phyloP scores from a whole-genome alignment of 2,888 invertebrate species.

The Dasypolia templi region DNA sequence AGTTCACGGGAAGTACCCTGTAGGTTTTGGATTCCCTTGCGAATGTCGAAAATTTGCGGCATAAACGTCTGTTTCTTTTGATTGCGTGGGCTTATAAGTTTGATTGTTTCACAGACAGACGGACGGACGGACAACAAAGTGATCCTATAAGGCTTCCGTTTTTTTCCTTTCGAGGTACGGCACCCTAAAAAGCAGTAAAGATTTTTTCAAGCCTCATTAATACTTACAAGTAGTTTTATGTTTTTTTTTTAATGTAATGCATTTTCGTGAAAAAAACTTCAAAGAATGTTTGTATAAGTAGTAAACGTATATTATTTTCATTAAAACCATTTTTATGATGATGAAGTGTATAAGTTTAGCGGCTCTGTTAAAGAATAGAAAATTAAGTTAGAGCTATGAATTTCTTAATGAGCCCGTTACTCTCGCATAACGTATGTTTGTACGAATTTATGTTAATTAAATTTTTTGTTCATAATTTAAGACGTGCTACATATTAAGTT shows the following conservation, averaged over 20 bases:
- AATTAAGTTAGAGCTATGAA: slow-evolving; percentile 53
- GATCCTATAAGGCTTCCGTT: too few species aligned
- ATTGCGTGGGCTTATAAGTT: too few species aligned
- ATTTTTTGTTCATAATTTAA: slow-evolving; percentile 20
- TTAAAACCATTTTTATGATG: slow-evolving; percentile 25
- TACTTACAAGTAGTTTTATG: neutral
- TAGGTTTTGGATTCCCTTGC: too few species aligned
- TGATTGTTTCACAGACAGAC: too few species aligned
- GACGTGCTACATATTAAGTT: slow-evolving; percentile 10
- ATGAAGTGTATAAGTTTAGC: slow-evolving; percentile 28
- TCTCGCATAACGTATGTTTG: slow-evolving; percentile 27
- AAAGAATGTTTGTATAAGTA: slow-evolving; percentile 28
- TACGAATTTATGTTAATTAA: slow-evolving; percentile 30
- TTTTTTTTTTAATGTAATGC: neutral
- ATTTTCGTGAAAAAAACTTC: slow-evolving; percentile 5
- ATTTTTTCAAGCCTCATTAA: slow-evolving; percentile 14
- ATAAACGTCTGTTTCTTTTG: too few species aligned
- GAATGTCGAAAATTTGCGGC: too few species aligned
- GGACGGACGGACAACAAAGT: too few species aligned
- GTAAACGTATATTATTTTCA: slow-evolving; percentile 13
- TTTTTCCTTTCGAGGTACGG: too few species aligned
- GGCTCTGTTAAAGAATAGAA: slow-evolving; percentile 33
- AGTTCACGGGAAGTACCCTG: too few species aligned
- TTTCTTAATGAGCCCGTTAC: slow-evolving; percentile 54
- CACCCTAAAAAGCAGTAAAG: neutral